Conservation (phyloP, 2,113 vertebrate genomes). For the Triplophysa dalaica region DNA sequence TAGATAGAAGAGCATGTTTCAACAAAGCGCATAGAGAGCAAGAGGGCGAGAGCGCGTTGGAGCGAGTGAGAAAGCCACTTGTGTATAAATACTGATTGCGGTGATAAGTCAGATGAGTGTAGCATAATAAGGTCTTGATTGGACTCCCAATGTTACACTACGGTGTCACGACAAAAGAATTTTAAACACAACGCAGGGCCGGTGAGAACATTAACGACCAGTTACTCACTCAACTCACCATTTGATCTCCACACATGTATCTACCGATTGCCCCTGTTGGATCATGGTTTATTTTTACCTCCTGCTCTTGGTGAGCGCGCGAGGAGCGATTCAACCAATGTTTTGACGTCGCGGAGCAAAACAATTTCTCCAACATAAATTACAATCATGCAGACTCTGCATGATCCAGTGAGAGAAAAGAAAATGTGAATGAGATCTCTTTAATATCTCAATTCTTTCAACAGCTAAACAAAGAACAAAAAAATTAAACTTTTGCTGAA, state of each 20-base stretch:
- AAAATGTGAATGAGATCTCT: too few relatives aligned
- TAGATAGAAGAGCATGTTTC: constrained; percentile 71
- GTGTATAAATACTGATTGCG: constrained; percentile 65
- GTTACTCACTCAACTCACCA: constrained; percentile 25
- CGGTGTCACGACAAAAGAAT: constrained; percentile 62
- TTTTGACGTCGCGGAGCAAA: constrained; percentile 25
- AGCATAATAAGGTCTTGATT: constrained; percentile 67
- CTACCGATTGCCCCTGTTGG: not conserved
- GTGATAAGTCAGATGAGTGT: constrained; percentile 63
- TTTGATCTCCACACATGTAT: constrained; percentile 27
- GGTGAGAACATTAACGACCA: constrained; percentile 18
- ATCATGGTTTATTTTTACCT: constrained; percentile 30
- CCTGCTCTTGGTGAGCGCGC: not conserved
- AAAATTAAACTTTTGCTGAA: too few relatives aligned
- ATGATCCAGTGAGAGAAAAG: too few relatives aligned
- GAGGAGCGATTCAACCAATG: constrained; percentile 1
- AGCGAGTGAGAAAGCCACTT: constrained; percentile 48
- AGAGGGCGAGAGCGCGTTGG: constrained; percentile 36
- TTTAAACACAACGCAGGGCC: constrained; percentile 55
- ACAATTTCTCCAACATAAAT: constrained; percentile 14
- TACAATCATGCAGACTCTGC: not conserved
- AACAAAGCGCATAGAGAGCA: constrained; percentile 58
- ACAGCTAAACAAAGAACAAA: too few relatives aligned
- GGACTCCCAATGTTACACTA: constrained; percentile 48
- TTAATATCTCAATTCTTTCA: too few relatives aligned